Conservation (phyloP, 2,888 invertebrate species). For the Trichopoda pennipes region DNA sequence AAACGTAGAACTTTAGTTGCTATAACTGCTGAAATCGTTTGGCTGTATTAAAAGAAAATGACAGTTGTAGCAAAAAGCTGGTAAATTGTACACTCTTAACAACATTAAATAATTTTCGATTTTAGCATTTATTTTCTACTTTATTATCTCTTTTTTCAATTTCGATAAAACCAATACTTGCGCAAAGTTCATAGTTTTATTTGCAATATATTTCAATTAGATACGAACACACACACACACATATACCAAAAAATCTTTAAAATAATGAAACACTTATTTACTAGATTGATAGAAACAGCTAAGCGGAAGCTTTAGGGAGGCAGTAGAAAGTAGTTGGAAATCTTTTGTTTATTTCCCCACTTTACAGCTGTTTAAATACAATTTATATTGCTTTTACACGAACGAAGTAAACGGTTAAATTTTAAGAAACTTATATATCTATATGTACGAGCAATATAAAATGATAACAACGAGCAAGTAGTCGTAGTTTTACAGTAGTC, state of each 20-base stretch:
- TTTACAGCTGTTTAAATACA: conserved; percentile 62
- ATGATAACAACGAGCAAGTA: background rate
- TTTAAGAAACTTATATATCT: conserved; percentile 47
- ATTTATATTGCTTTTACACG: conserved; percentile 64
- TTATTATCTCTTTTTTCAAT: background rate
- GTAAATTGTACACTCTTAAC: no score
- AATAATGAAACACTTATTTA: conserved; percentile 53
- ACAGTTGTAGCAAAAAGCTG: background rate
- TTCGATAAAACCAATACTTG: conserved; percentile 5
- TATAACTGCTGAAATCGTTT: background rate
- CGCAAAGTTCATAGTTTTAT: background rate
- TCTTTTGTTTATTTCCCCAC: conserved; percentile 56
- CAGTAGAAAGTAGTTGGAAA: conserved; percentile 45
- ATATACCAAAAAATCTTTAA: conserved; percentile 24
- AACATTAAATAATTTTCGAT: background rate
- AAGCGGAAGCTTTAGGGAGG: conserved; percentile 9
- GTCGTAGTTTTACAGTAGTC: background rate
- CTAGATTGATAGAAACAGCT: conserved; percentile 13
- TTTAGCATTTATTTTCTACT: background rate
- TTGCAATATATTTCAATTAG: conserved; percentile 19
- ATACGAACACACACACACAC: background rate
- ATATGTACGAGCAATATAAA: background rate
- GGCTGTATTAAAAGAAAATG: background rate
- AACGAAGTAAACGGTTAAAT: conserved; percentile 35
- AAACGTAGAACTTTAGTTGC: background rate